Evolutionary conservation across 2,113 vertebrate species (phyloP), one percentile per base, ranked within the genome.

Genomic region (Hyperopisus bebe): DNA sequence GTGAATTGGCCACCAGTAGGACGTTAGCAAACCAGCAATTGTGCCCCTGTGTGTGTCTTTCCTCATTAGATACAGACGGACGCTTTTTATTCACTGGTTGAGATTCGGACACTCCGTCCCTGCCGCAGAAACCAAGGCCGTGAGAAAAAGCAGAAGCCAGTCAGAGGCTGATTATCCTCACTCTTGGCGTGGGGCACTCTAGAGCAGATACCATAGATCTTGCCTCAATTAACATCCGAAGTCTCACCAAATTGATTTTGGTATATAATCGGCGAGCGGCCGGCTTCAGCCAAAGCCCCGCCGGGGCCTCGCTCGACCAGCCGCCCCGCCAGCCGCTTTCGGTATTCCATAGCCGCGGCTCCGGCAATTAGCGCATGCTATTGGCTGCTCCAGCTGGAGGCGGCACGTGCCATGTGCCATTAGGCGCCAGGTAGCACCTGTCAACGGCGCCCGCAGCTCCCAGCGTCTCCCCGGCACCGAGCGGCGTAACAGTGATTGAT

Each of bases 401-500:
- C 89, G n/a, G 87, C 74, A 90, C 90, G 91, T 83, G 88, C 89
- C 70, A 84, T 92, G 92, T 93, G 92, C 91, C 91, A 93, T 95
- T 93, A 92, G 92, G 82, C 88, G 92, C 83, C 89, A 91, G 92
- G 93, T 91, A 92, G 92, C 92, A 95, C 93, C 94, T 95, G 92
- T 94, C 94, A 95, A 88, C 93, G 92, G 89, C 9, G 83, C 91
- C 89, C 83, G 89, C 86, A 92, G 89, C 93, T 90, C 90, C 70
- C 88, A 21, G 42, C 48, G 92, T 58, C 90, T 89, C 70, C 62
- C 91, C 66, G 91, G 92, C 91, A 91, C 92, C 90, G 92, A 93
- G 90, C 89, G 92, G 90, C 58, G 90, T 80, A 92, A 92, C 88
- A 88, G 92, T 96, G 95, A 96, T 96, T 95, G 96, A 96, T 96